Conservation (phyloP, 2,113 vertebrate genomes). For the Psettodes erumei region DNA sequence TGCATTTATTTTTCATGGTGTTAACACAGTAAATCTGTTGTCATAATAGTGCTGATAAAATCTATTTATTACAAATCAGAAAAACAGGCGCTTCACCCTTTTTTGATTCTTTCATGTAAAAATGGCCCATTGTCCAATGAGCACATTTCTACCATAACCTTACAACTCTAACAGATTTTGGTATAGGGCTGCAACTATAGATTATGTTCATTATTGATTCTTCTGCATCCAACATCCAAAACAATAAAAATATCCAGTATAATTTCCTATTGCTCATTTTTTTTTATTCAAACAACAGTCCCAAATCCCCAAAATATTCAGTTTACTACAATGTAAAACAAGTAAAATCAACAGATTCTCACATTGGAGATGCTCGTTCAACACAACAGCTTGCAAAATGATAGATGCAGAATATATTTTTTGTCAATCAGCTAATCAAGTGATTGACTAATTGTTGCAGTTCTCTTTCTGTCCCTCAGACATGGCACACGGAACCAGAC, state of each 20-base stretch:
- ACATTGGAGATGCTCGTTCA: neutral
- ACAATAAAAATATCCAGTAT: neutral
- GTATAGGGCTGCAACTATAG: neutral
- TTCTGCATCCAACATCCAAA: neutral
- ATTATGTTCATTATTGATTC: neutral
- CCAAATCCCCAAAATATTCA: neutral
- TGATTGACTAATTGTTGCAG: neutral
- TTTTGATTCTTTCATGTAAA: neutral
- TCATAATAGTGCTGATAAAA: neutral
- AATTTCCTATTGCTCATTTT: neutral
- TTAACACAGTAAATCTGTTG: neutral
- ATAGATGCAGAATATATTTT: neutral
- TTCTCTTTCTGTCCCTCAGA: neutral
- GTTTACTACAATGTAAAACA: no score
- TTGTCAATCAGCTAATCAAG: no score
- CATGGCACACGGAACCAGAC: no score
- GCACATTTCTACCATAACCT: neutral
- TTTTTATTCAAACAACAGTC: neutral
- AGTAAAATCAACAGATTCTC: neutral
- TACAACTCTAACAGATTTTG: neutral
- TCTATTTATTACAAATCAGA: neutral
- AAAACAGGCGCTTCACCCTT: neutral
- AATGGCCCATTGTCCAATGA: neutral
- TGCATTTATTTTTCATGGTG: neutral
- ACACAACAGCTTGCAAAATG: neutral